Conservation (phyloP, 2,888 invertebrate species). For the Melieria crassipennis region DNA sequence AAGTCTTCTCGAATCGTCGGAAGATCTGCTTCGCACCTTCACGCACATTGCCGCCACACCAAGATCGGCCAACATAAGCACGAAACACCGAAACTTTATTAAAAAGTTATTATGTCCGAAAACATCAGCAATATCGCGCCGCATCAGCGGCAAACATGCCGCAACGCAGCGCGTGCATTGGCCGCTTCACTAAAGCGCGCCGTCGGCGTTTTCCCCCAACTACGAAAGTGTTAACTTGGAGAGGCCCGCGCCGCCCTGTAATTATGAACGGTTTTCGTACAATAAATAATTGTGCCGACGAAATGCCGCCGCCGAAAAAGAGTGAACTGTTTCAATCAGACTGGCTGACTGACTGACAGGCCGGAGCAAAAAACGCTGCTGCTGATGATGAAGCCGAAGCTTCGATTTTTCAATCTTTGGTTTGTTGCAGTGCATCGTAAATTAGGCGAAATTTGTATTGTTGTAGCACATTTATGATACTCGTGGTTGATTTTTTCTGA, state of each 20-base stretch:
- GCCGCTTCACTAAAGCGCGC: constrained; percentile 42
- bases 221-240: constrained; percentile 66
- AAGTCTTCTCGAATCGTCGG: too few species aligned
- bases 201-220: constrained; percentile 53
- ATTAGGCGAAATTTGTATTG: neutral
- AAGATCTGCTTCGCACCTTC: too few species aligned
- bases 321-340: constrained; percentile 52
- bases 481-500: neutral
- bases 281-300: constrained; percentile 59
- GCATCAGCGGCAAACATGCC: too few species aligned
- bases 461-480: neutral
- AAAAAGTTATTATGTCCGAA: too few species aligned
- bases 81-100: too few species aligned
- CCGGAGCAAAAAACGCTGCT: constrained; percentile 18
- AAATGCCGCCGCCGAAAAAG: constrained; percentile 40
- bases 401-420: too few species aligned
- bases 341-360: constrained; percentile 45
- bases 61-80: too few species aligned
- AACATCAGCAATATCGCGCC: too few species aligned
- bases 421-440: neutral
- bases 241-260: constrained; percentile 63
- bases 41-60: too few species aligned
- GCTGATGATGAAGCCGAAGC: neutral
- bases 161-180: neutral
- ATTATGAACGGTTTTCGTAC: constrained; percentile 58